A percentile compares a stretch with the other conserved stretches of the same genome.
phyloP scores from a whole-genome alignment of 2,888 invertebrate species.

The Pocota personata region DNA sequence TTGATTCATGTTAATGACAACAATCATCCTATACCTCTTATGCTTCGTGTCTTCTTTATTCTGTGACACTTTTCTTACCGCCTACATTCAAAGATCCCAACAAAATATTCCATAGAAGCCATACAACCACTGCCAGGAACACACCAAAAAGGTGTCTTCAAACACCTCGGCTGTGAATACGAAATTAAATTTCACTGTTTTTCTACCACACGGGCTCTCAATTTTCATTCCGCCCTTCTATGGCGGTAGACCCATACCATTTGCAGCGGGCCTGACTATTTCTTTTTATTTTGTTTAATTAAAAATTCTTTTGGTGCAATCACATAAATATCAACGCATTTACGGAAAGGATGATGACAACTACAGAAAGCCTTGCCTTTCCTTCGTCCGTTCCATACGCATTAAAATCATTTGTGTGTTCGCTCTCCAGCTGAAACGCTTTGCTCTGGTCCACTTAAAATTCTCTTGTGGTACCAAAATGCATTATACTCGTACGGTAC shows the following conservation, averaged over 20 bases:
- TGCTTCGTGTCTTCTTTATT: not conserved
- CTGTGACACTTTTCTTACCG: slow-evolving; percentile 57
- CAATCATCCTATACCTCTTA: slow-evolving; percentile 20
- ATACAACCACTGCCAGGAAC: slow-evolving; percentile 30
- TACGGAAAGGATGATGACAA: slow-evolving; percentile 56
- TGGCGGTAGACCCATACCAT: slow-evolving; percentile 7
- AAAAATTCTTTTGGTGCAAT: slow-evolving; percentile 64
- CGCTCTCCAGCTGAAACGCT: slow-evolving; percentile 24
- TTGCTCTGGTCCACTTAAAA: slow-evolving; percentile 56
- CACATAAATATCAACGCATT: slow-evolving; percentile 67
- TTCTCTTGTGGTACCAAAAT: slow-evolving; percentile 64
- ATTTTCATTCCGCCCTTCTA: slow-evolving; percentile 54
- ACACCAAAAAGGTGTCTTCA: slow-evolving; percentile 70
- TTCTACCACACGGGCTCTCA: slow-evolving; percentile 26
- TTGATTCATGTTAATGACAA: slow-evolving; percentile 50
- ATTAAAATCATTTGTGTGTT: slow-evolving; percentile 63
- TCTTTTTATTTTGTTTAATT: slow-evolving; percentile 63
- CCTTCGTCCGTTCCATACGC: slow-evolving; percentile 33
- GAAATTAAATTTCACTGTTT: slow-evolving; percentile 70
- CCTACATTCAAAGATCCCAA: slow-evolving; percentile 41
- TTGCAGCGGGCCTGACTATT: not conserved
- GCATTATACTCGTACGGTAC: no score
- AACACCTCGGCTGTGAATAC: slow-evolving; percentile 73
- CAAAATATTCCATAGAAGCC: slow-evolving; percentile 14
- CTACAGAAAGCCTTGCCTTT: slow-evolving; percentile 4